Conservation (phyloP, 2,797 vertebrate genomes). For the Trematomus bernacchii region DNA sequence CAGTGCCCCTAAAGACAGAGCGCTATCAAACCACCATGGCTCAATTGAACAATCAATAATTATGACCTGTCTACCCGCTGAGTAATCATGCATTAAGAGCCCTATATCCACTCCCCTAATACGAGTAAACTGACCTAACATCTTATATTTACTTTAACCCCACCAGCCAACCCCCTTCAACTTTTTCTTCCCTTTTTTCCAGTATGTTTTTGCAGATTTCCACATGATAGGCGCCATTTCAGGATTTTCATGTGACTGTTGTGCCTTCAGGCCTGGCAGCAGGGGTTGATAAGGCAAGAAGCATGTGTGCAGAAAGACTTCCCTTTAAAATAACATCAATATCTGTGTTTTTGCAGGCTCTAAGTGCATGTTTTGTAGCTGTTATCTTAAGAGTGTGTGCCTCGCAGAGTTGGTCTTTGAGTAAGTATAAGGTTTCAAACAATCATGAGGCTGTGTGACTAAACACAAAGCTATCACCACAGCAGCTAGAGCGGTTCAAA, state of each 20-base stretch:
- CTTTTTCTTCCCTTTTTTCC: not conserved
- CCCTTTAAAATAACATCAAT: conserved; percentile 26
- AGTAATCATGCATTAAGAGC: conserved; percentile 75
- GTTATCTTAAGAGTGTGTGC: conserved; percentile 10
- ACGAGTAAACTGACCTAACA: conserved; percentile 55
- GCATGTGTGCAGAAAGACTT: conserved; percentile 35
- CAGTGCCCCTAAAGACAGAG: conserved; percentile 51
- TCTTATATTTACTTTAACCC: conserved; percentile 32
- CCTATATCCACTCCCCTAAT: conserved; percentile 43
- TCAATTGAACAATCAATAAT: conserved; percentile 76
- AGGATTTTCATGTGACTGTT: conserved; percentile 77
- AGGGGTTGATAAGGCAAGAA: conserved; percentile 9
- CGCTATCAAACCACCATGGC: conserved; percentile 64
- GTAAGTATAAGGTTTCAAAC: conserved; percentile 22
- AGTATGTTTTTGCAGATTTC: conserved; percentile 8
- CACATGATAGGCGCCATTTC: conserved; percentile 63
- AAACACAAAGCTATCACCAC: conserved; percentile 37
- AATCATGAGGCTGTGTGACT: conserved; percentile 54
- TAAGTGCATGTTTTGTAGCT: conserved; percentile 8
- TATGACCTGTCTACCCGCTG: conserved; percentile 65
- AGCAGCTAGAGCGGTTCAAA: conserved; percentile 26
- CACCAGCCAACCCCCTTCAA: not conserved
- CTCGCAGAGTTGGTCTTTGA: conserved; percentile 4
- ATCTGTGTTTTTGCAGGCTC: conserved; percentile 31
- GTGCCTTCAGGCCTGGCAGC: conserved; percentile 53